phyloP scores from a whole-genome alignment of 2,888 invertebrate species.

The Pammene aurita region DNA sequence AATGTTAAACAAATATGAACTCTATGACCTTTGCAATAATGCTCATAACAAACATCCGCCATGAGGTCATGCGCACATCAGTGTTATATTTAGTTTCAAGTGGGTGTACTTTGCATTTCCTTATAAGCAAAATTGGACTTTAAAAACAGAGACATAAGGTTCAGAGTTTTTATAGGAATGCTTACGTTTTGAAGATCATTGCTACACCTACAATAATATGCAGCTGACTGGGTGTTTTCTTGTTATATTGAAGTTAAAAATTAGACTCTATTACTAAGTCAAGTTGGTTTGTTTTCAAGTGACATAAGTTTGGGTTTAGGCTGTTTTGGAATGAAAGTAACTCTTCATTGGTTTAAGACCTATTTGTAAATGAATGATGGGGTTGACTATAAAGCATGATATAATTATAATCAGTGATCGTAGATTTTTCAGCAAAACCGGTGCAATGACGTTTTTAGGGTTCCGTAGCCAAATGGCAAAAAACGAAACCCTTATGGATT shows the following conservation, averaged over 20 bases:
- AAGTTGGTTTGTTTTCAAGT: background rate
- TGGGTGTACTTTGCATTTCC: slow-evolving; percentile 29
- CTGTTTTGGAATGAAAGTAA: background rate
- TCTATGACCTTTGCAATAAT: slow-evolving; percentile 26
- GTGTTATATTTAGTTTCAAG: slow-evolving; percentile 39
- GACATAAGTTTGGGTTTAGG: background rate
- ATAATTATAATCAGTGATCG: too few relatives aligned
- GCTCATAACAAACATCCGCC: slow-evolving; percentile 13
- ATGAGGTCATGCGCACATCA: slow-evolving; percentile 36
- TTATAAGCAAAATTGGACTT: slow-evolving; percentile 10
- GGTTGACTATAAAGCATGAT: too few relatives aligned
- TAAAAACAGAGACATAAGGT: background rate
- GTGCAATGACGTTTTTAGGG: too few relatives aligned
- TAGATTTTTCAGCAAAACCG: too few relatives aligned
- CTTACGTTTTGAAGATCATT: slow-evolving; percentile 22
- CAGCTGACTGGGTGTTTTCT: slow-evolving; percentile 7
- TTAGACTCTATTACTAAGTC: background rate
- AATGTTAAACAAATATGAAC: slow-evolving; percentile 15
- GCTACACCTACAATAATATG: slow-evolving; percentile 30
- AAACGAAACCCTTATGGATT: too few relatives aligned
- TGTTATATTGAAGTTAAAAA: background rate
- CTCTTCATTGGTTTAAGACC: background rate
- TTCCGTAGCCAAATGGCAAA: too few relatives aligned
- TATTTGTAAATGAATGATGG: too few relatives aligned
- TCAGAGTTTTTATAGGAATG: background rate